Percentiles rank a stretch among this genome's conserved stretches.
phyloP scores from a whole-genome alignment of 2,113 vertebrate species.

The Noturus placidus region DNA sequence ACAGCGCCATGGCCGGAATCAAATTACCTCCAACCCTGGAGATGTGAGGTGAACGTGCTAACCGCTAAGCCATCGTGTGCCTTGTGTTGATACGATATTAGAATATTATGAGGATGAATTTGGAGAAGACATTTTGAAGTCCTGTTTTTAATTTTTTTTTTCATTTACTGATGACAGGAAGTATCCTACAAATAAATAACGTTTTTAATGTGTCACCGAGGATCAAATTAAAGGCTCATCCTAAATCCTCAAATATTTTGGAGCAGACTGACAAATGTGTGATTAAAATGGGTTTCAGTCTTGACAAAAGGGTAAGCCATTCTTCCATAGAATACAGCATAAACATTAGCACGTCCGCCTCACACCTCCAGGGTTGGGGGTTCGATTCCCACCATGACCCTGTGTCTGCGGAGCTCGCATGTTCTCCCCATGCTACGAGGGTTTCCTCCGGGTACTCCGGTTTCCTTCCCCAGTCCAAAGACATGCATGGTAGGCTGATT shows the following conservation, averaged over 20 bases:
- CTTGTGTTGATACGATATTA: background rate
- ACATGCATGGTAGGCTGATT: too few species aligned
- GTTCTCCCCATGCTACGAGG: too few species aligned
- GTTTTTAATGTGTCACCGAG: background rate
- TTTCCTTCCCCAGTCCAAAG: too few species aligned
- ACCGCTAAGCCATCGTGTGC: too few species aligned
- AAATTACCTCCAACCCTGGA: too few species aligned
- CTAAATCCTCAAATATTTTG: background rate
- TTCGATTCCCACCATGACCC: too few species aligned
- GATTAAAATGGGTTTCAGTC: background rate
- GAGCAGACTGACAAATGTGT: background rate
- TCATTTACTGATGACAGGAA: background rate
- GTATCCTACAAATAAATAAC: background rate
- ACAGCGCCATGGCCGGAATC: too few species aligned
- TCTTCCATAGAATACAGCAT: background rate
- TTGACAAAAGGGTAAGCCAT: background rate
- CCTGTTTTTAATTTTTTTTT: background rate
- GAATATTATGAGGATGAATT: background rate
- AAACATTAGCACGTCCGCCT: too few species aligned
- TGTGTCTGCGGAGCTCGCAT: too few species aligned
- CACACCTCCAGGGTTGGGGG: too few species aligned
- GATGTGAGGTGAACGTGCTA: too few species aligned
- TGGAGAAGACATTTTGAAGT: background rate
- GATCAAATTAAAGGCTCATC: background rate
- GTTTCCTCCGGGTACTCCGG: too few species aligned